A percentile compares a stretch with the other conserved stretches of the same genome.
phyloP scores from a whole-genome alignment of 2,797 vertebrate genomes.

The Falco rusticolus region DNA sequence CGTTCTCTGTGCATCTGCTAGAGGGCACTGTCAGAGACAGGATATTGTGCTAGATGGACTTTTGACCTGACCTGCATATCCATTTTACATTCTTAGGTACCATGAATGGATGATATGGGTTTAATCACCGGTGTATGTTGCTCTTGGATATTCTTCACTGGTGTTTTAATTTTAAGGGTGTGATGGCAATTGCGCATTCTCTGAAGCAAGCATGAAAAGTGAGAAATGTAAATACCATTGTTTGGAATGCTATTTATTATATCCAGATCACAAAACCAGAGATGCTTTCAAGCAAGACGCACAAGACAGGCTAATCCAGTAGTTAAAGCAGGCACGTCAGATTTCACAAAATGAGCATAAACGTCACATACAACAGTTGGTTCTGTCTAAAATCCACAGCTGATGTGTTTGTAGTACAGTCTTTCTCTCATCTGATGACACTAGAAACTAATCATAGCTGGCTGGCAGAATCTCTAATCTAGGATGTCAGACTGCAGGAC shows the following conservation, averaged over 20 bases:
- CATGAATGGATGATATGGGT: background rate
- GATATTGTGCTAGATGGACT: background rate
- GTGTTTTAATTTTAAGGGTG: background rate
- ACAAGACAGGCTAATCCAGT: background rate
- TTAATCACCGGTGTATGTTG: background rate
- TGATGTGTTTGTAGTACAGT: background rate
- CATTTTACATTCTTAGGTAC: background rate
- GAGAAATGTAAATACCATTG: background rate
- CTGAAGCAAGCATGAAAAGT: background rate
- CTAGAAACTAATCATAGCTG: background rate
- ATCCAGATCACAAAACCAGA: background rate
- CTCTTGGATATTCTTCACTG: background rate
- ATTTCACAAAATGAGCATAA: background rate
- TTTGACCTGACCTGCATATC: background rate
- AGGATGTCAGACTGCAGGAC: background rate
- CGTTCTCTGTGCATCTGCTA: background rate
- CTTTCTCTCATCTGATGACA: background rate
- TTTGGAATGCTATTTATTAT: slow-evolving; percentile 21
- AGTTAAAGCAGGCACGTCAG: background rate
- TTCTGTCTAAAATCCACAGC: background rate
- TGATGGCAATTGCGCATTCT: background rate
- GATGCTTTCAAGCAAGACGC: background rate
- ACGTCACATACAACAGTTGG: background rate
- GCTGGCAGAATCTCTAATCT: background rate
- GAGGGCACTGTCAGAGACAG: background rate